Evolutionary conservation across 2,113 vertebrate genomes (phyloP).

Genomic region (Bolborhynchus lineola): DNA sequence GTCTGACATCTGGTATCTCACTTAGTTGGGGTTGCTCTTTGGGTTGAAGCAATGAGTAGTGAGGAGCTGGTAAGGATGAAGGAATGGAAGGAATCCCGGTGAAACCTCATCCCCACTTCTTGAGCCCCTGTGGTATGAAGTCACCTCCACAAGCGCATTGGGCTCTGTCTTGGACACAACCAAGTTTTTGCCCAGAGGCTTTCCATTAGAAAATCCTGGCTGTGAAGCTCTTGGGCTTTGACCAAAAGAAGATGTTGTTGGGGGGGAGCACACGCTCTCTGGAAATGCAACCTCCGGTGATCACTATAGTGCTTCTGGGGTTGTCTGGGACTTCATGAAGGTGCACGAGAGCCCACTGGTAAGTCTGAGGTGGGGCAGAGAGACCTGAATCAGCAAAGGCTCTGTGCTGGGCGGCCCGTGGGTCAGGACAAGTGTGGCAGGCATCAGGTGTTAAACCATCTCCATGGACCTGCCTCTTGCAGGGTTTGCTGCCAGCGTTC

Average conservation of each 20-base stretch:
- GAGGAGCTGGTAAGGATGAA: background rate
- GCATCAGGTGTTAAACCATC: rapidly evolving
- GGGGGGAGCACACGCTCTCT: rapidly evolving
- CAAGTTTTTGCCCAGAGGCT: background rate
- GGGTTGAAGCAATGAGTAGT: background rate
- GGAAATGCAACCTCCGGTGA: background rate
- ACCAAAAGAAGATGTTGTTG: background rate
- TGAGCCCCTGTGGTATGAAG: background rate
- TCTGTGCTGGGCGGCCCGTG: background rate
- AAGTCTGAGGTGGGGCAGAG: background rate
- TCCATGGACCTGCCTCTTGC: background rate
- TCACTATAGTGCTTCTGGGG: background rate
- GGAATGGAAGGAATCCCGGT: background rate
- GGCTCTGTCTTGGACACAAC: background rate
- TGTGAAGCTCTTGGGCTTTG: background rate
- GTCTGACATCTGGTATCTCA: background rate
- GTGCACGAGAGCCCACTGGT: background rate
- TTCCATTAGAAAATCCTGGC: background rate
- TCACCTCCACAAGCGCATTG: rapidly evolving
- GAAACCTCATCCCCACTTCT: background rate
- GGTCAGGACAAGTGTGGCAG: background rate
- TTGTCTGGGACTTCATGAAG: background rate
- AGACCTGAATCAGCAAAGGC: background rate
- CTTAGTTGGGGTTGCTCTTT: background rate
- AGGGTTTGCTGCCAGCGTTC: rapidly evolving